Percentiles rank a stretch among this genome's conserved stretches.
phyloP scores from a whole-genome alignment of 2,113 vertebrate genomes.

The Natator depressus region DNA sequence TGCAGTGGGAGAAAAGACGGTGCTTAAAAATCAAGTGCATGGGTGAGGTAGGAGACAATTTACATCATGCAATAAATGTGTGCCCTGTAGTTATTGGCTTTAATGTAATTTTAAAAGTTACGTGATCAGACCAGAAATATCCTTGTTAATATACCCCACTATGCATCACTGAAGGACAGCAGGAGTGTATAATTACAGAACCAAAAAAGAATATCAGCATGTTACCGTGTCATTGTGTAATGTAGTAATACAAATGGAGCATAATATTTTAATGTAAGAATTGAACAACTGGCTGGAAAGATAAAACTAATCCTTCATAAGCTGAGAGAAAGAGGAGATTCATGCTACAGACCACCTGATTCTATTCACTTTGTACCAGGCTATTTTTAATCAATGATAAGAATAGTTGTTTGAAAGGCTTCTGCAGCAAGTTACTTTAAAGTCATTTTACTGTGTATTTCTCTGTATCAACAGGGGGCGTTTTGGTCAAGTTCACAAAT shows the following conservation, averaged over 20 bases:
- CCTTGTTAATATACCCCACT: conserved; percentile 44
- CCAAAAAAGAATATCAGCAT: background rate
- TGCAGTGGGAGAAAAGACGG: conserved; percentile 42
- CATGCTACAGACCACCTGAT: conserved; percentile 63
- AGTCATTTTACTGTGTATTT: background rate
- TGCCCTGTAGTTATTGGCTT: conserved; percentile 19
- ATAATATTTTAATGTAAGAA: conserved; percentile 70
- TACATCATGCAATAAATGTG: background rate
- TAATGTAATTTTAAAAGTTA: conserved; percentile 31
- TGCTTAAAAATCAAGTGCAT: conserved; percentile 15
- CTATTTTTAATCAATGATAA: conserved; percentile 79
- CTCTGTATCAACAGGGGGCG: conserved; percentile 81
- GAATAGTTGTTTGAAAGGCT: conserved; percentile 52
- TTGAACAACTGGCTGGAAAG: conserved; percentile 76
- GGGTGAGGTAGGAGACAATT: conserved; percentile 20
- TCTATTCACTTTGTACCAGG: conserved; percentile 66
- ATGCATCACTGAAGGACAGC: conserved; percentile 53
- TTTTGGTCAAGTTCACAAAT: conserved; percentile 91
- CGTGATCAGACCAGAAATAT: conserved; percentile 60
- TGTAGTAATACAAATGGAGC: background rate
- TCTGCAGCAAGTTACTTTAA: background rate
- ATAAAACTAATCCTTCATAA: conserved; percentile 77
- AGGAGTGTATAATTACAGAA: conserved; percentile 5
- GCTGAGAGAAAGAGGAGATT: conserved; percentile 71
- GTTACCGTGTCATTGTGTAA: conserved; percentile 4